Conservation (phyloP, 2,888 invertebrate species). For the Cheilosia scutellata region DNA sequence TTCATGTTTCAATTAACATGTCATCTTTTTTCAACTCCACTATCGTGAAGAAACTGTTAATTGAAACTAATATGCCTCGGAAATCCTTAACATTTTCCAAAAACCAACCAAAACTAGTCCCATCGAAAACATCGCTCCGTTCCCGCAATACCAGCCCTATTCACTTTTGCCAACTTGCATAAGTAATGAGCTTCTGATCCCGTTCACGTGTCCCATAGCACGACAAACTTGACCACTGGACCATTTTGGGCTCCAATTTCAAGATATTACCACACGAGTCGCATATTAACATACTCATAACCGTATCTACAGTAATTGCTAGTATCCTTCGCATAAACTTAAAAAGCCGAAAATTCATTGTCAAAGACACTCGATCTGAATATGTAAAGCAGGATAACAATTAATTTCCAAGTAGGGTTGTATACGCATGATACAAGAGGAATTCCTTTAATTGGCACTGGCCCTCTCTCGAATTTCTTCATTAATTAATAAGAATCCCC, state of each 20-base stretch:
- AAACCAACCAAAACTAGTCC: no score
- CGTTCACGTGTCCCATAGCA: conserved; percentile 1
- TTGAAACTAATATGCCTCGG: no score
- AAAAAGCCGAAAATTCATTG: conserved; percentile 71
- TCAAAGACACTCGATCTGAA: conserved; percentile 71
- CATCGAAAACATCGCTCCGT: no score
- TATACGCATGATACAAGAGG: conserved; percentile 41
- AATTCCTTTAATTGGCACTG: conserved; percentile 72
- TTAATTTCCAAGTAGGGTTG: conserved; percentile 44
- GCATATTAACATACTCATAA: conserved; percentile 75
- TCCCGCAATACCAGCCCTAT: conserved; percentile 41
- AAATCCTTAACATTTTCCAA: no score
- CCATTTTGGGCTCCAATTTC: conserved; percentile 69
- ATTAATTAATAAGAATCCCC: conserved; percentile 73
- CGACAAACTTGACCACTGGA: conserved; percentile 65
- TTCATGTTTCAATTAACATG: no score
- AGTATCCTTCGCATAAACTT: conserved; percentile 73
- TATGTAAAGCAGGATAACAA: conserved; percentile 71
- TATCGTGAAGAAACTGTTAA: no score
- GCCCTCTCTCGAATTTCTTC: conserved; percentile 69
- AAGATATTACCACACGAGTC: conserved; percentile 73
- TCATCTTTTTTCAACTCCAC: no score
- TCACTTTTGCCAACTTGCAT: conserved; percentile 66
- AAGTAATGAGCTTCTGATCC: conserved; percentile 51
- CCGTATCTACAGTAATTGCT: conserved; percentile 69